Evolutionary conservation across 2,113 vertebrate species (phyloP).

Genomic region (Chamaea fasciata): DNA sequence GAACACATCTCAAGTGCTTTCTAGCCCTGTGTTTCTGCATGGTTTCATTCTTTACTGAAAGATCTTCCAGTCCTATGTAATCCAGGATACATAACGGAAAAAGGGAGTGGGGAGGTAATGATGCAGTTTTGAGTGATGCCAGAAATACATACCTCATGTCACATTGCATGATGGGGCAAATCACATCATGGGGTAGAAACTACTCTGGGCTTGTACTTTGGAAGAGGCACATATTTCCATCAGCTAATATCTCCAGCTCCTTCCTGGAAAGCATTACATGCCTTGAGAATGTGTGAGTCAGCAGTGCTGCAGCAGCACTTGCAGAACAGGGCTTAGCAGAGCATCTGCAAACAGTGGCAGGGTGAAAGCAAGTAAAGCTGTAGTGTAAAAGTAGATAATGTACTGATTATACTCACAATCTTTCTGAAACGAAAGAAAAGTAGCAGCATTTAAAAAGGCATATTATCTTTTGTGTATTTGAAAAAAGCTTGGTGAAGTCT

Average conservation of each 20-base stretch:
- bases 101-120: background rate
- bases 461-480: background rate
- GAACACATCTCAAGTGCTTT: background rate
- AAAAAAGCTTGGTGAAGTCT: background rate
- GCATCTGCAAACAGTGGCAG: background rate
- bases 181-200: background rate
- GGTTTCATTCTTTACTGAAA: background rate
- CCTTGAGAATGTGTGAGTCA: background rate
- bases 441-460: background rate
- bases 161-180: background rate
- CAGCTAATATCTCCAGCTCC: background rate
- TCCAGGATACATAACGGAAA: background rate
- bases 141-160: background rate
- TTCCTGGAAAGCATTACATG: background rate
- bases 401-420: background rate
- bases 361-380: background rate
- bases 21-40: background rate
- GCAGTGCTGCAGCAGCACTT: background rate
- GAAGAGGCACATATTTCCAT: background rate
- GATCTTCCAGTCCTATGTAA: background rate
- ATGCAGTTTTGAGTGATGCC: background rate
- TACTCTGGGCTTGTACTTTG: background rate
- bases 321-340: background rate
- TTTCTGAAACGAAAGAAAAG: background rate
- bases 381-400: background rate